Percentiles rank a stretch among this genome's conserved stretches.
Evolutionary conservation across 2,888 invertebrate species (phyloP).

Genomic region (Lasioglossum morio): DNA sequence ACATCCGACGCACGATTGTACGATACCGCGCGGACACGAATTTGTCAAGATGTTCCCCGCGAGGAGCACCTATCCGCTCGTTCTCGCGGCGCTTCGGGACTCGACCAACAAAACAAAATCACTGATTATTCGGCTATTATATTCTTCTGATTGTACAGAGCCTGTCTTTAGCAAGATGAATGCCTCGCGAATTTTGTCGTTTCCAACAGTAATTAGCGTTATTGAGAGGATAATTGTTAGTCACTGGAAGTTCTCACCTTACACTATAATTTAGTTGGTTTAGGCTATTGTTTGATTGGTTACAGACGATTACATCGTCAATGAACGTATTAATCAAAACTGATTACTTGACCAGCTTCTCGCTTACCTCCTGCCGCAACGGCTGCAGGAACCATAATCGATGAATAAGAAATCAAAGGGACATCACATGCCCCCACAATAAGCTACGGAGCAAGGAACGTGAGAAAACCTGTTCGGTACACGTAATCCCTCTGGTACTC

Average conservation of each 20-base stretch:
- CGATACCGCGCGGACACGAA: constrained; percentile 69
- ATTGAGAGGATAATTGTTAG: not conserved
- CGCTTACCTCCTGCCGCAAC: not conserved
- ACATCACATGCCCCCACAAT: not conserved
- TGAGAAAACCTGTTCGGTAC: not conserved
- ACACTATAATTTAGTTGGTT: not conserved
- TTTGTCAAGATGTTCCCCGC: constrained; percentile 72
- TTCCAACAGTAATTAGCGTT: not conserved
- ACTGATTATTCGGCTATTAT: not conserved
- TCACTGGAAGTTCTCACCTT: not conserved
- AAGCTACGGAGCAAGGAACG: not conserved
- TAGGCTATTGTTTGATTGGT: not conserved
- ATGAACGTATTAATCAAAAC: not conserved
- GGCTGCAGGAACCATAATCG: not conserved
- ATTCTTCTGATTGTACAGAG: not conserved
- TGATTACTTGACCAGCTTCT: not conserved
- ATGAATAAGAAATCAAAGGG: not conserved
- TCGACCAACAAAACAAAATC: not conserved
- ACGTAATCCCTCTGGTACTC: constrained; percentile 57
- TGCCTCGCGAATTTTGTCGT: not conserved
- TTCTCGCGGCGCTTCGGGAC: constrained; percentile 22
- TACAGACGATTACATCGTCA: not conserved
- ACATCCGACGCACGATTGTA: constrained; percentile 66
- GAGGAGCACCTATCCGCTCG: constrained; percentile 54
- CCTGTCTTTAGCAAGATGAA: not conserved